Conservation (phyloP, 2,797 vertebrate genomes). For the Pangasius mekongensis region DNA sequence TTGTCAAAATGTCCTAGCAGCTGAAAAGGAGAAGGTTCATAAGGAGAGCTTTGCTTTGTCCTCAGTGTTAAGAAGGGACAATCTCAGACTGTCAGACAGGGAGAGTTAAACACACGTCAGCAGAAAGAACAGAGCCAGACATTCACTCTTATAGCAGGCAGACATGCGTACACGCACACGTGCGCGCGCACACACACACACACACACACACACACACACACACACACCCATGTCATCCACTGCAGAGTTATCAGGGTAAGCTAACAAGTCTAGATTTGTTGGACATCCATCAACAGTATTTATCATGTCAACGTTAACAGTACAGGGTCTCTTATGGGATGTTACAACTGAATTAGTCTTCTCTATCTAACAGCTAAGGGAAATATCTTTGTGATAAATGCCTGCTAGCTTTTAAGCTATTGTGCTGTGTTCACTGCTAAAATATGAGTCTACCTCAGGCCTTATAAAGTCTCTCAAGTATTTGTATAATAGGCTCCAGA, state of each 20-base stretch:
- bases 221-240: neutral
- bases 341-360: neutral
- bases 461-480: neutral
- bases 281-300: neutral
- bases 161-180: neutral
- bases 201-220: neutral
- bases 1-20: neutral
- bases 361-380: neutral
- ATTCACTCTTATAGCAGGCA: neutral
- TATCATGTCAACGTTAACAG: neutral
- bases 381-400: neutral
- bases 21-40: neutral
- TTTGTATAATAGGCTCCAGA: neutral
- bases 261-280: neutral
- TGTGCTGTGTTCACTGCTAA: neutral
- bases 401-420: neutral
- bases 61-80: neutral
- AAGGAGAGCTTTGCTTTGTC: neutral
- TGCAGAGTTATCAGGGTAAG: constrained; percentile 1
- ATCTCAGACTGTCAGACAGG: constrained; percentile 10
- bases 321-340: no score
- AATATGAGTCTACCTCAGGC: neutral
- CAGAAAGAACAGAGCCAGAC: constrained; percentile 29
- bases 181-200: neutral
- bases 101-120: neutral